Evolutionary conservation across 2,888 invertebrate species (phyloP), one percentile per base, ranked within the genome.

Genomic region (Lagria hirta): DNA sequence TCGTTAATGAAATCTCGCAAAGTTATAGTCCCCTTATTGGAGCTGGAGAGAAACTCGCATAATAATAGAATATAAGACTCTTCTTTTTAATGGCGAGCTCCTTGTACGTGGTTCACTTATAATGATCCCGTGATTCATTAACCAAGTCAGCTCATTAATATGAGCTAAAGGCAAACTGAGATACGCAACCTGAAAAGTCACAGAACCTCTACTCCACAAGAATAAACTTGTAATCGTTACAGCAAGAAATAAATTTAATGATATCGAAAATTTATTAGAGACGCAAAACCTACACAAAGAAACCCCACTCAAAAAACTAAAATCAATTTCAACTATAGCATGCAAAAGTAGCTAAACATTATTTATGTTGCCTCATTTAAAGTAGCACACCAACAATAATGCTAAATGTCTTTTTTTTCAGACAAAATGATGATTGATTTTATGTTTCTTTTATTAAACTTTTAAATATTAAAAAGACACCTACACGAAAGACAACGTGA

Each of bases 81-180:
- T 60, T 52, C 62, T 61, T 65, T 62, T 65, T 65, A 62, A 62
- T 59, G 58, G 57, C 54, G 52, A 49, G 54, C 52, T 58, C 54
- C 58, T 63, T 59, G 58, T 60, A 56, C 60, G 55, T 58, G 57
- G 60, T 58, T 57, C 58, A 62, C 60, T 64, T 65, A 65, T 65
- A 66, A 68, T 66, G 65, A 67, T 65, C 65, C 60, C 58, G 64
- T 60, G 64, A 66, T 68, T 68, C 65, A 66, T 68, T 66, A 66
- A 66, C 63, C 60, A 52, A 61, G 58, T 56, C 58, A 58, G 64
- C 65, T 66, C 65, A 66, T 68, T 68, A 68, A 66, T 64, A 62
- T 55, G 58, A 55, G 62, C 60, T 57, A 55, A 54, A 53, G 52
- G 58, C 55, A 47, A 52, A 46, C 38, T 30, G 43, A 27, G 35